Percentiles rank a stretch among this genome's conserved stretches.
Conservation (phyloP, 2,888 invertebrate genomes). For the Ectemnius lituratus region DNA sequence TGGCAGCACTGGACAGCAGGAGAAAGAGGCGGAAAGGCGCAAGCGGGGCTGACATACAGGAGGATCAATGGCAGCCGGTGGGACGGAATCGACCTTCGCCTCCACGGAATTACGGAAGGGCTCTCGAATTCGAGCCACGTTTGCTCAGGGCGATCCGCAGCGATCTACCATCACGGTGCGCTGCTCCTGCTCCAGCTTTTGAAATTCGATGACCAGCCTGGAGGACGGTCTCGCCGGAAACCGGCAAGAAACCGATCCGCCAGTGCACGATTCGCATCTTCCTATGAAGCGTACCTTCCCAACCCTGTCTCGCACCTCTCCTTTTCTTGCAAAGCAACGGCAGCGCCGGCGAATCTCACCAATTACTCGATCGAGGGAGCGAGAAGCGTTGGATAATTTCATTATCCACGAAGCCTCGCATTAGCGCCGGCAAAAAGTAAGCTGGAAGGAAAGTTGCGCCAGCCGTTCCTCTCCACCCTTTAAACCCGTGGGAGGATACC, state of each 20-base stretch:
- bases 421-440: background rate
- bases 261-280: slow-evolving; percentile 32
- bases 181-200: slow-evolving; percentile 8
- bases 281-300: background rate
- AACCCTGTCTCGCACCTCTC: background rate
- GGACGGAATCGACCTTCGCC: slow-evolving; percentile 22
- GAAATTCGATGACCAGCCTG: slow-evolving; percentile 14
- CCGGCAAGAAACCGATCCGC: slow-evolving; percentile 13
- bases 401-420: background rate
- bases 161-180: background rate
- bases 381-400: slow-evolving; percentile 1
- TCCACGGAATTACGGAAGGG: slow-evolving; percentile 20
- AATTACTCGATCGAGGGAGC: background rate
- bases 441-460: background rate
- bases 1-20: slow-evolving; percentile 17
- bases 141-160: slow-evolving; percentile 9
- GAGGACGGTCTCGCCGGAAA: slow-evolving; percentile 7
- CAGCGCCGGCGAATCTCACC: background rate
- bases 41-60: slow-evolving; percentile 9
- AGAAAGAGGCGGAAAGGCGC: background rate
- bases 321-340: background rate
- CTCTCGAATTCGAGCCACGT: slow-evolving; percentile 46
- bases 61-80: slow-evolving; percentile 17
- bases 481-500: background rate
- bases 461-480: too few relatives aligned